A percentile compares a stretch with the other conserved stretches of the same genome.
Evolutionary conservation across 1,140 invertebrate species (phyloP).

Genomic region (Brachionus manjavacas): DNA sequence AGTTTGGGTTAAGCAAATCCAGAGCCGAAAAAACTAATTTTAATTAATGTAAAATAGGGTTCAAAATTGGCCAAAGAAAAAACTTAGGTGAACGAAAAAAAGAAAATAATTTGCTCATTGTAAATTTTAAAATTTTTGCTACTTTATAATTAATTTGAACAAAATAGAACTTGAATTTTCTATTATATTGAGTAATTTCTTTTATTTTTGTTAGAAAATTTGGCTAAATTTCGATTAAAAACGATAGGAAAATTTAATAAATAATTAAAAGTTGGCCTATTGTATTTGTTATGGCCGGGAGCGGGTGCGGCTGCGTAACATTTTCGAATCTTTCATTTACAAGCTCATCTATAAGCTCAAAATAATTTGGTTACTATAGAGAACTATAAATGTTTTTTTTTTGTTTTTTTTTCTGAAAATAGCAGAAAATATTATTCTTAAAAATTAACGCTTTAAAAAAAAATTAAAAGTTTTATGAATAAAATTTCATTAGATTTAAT

Average conservation of each 20-base stretch:
- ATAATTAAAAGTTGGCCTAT: background rate
- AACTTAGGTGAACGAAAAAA: background rate
- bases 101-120: background rate
- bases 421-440: background rate
- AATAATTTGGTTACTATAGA: background rate
- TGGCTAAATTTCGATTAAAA: background rate
- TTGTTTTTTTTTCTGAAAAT: background rate
- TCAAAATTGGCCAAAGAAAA: background rate
- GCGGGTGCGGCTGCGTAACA: background rate
- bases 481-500: background rate
- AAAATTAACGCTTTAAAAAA: background rate
- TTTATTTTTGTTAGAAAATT: background rate
- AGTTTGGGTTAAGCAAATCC: background rate
- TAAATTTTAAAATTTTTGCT: background rate
- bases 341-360: background rate
- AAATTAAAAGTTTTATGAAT: background rate
- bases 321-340: background rate
- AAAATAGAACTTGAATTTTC: background rate
- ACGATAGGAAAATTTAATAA: background rate
- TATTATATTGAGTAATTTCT: background rate
- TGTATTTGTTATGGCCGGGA: background rate
- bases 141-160: background rate
- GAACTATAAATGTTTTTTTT: background rate
- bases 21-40: background rate
- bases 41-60: background rate